Percentiles rank a stretch among this genome's conserved stretches.
Evolutionary conservation across 2,888 invertebrate species (phyloP).

Genomic region (Elmis aenea): DNA sequence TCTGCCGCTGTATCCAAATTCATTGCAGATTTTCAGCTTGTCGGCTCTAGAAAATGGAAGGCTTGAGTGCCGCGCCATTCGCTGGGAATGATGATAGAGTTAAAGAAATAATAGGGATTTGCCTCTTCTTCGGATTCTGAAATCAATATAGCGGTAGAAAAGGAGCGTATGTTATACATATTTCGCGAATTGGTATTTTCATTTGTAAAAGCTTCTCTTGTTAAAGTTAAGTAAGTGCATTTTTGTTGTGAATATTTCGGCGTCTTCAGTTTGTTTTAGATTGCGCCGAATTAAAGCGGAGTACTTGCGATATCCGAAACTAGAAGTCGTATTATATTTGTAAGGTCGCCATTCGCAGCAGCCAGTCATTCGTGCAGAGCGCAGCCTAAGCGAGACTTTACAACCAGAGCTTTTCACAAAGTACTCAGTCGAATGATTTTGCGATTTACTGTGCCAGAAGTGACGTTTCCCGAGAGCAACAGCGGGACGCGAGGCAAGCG

Average conservation of each 20-base stretch:
- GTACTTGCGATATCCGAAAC: too few species aligned
- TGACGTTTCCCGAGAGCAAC: constrained; percentile 41
- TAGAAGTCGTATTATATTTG: too few species aligned
- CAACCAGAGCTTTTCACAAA: constrained; percentile 40
- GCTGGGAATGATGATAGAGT: constrained; percentile 45
- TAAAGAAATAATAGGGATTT: constrained; percentile 47
- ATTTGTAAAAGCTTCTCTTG: too few species aligned
- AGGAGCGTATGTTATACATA: constrained; percentile 33
- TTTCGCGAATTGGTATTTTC: too few species aligned
- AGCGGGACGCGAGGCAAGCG: constrained; percentile 33
- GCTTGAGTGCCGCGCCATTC: constrained; percentile 45
- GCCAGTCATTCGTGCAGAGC: constrained; percentile 32
- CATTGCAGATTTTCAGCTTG: constrained; percentile 49
- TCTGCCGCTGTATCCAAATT: constrained; percentile 45
- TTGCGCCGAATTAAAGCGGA: too few species aligned
- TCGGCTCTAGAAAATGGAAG: constrained; percentile 45
- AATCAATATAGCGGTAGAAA: constrained; percentile 41
- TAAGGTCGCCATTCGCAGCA: constrained; percentile 17
- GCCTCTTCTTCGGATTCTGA: constrained; percentile 42
- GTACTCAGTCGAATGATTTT: constrained; percentile 40
- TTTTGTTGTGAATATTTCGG: too few species aligned
- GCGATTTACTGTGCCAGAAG: constrained; percentile 36
- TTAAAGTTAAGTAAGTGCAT: too few species aligned
- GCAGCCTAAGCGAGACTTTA: constrained; percentile 35
- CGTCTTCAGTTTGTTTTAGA: too few species aligned